Evolutionary conservation across 2,797 vertebrate species (phyloP), one percentile per base, ranked within the genome.

Genomic region (Carduelis carduelis): DNA sequence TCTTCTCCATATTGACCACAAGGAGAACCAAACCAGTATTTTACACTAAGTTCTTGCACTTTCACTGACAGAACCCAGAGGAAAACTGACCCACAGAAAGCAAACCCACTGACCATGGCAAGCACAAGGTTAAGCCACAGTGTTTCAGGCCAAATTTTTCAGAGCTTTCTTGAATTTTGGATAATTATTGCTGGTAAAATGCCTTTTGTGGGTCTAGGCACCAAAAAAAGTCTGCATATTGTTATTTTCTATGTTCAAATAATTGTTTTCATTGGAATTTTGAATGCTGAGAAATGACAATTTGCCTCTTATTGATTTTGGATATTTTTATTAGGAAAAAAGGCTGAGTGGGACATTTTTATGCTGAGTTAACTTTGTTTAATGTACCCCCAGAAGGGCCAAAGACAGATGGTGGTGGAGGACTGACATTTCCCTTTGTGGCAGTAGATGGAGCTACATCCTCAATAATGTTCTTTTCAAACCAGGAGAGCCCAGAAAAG

Each of bases 391-490:
- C 12, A 59, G 26, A 75, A 35, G 6, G 11, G 12, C 17, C 14
- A 10, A 2, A 24, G 5, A 4, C 11, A 27, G 61, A 20, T 11
- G 30, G 6, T 23, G 12, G 3, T 13, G 30, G 18, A 65, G 37
- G 8, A 9, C 26, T 89, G 94, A 21, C 41, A 43, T 95, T 78
- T 91, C 65, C 11, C 39, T 81, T 60, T 55, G 3, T 0, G 79
- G 10, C 96, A 90, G 85, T 37, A 97, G 96, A 91, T 97, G 96
- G 96, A 81, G 95, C 94, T 61, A 50, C 44, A 90, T 4, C 53
- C 91, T 83, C 82, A 95, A 5, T 28, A 94, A 96, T 91, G 27
- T 27, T 21, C 20, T 14, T 68, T 83, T 53, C 49, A 57, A n/a
- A 8, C 0, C 19, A 11, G 6, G 16, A 0, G 2, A 24, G 15